Percentiles rank a stretch among this genome's conserved stretches.
These are phyloP conservation scores for Rhizoglyphus robini DNA, from an alignment of 1,140 invertebrate species.

Conservation along the genomic window DNA sequence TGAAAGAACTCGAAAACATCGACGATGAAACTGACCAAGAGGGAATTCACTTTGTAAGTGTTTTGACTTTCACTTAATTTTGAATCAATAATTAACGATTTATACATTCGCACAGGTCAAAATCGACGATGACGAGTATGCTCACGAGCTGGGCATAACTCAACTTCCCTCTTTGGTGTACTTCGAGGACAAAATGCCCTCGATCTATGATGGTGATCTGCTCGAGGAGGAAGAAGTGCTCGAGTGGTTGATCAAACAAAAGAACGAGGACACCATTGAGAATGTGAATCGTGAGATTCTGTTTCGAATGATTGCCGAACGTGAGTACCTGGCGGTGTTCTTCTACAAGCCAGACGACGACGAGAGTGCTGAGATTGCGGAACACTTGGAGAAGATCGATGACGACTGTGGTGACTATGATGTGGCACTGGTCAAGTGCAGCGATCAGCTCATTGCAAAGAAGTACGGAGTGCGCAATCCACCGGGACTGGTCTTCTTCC, in stretches of 20 bases:
- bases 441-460: constrained; percentile 78
- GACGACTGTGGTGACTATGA: constrained; percentile 81
- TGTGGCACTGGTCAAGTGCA: constrained; percentile 78
- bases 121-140: constrained; percentile 71
- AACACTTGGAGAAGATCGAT: constrained; percentile 76
- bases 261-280: constrained; percentile 82
- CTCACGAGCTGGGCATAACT: constrained; percentile 70
- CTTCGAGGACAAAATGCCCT: constrained; percentile 27
- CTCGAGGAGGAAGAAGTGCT: constrained; percentile 29
- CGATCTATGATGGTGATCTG: constrained; percentile 28
- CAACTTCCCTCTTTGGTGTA: constrained; percentile 45
- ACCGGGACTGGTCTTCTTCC: constrained; percentile 77
- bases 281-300: constrained; percentile 71
- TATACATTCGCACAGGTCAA: constrained; percentile 42
- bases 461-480: constrained; percentile 79
- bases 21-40: constrained; percentile 83
- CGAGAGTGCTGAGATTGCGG: constrained; percentile 40
- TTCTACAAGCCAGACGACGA: constrained; percentile 72
- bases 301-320: constrained; percentile 69
- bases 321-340: constrained; percentile 78
- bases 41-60: constrained; percentile 64
- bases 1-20: constrained; percentile 80
- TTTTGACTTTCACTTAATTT: neutral
- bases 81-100: neutral
- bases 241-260: constrained; percentile 45